Conservation (phyloP, 2,113 vertebrate genomes). For the Chloropsis cyanopogon region DNA sequence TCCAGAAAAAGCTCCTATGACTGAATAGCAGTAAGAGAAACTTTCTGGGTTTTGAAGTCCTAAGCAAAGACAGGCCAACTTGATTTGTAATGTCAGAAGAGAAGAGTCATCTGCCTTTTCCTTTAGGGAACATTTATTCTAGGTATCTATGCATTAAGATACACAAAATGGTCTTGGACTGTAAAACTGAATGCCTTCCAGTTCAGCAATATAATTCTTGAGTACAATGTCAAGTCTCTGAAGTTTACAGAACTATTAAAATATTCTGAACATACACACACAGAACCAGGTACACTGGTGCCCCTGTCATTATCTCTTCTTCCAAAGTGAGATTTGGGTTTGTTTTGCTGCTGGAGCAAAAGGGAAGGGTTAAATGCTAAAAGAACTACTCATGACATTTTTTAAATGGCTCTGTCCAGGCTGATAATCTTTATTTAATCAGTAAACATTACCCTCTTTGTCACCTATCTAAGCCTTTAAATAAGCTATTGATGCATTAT, state of each 20-base stretch:
- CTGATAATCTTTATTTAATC: not conserved
- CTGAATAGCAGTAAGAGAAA: not conserved
- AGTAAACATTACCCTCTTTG: not conserved
- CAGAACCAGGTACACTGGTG: rapidly evolving
- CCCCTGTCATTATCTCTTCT: not conserved
- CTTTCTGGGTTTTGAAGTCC: not conserved
- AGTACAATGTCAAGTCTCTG: not conserved
- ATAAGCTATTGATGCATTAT: not conserved
- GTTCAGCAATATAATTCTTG: not conserved
- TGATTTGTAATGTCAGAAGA: not conserved
- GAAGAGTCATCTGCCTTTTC: not conserved
- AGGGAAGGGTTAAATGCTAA: not conserved
- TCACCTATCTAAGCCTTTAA: not conserved
- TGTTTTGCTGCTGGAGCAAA: not conserved
- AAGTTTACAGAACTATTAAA: not conserved
- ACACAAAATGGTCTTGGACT: not conserved
- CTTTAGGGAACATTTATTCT: not conserved
- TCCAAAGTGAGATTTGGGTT: not conserved
- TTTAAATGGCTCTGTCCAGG: not conserved
- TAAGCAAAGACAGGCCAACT: not conserved
- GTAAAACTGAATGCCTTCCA: not conserved
- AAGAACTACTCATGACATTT: not conserved
- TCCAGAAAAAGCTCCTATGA: not conserved
- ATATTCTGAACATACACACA: not conserved
- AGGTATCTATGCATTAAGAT: not conserved